Evolutionary conservation across 2,797 vertebrate species (phyloP).

Genomic region (Gastrophryne carolinensis): DNA sequence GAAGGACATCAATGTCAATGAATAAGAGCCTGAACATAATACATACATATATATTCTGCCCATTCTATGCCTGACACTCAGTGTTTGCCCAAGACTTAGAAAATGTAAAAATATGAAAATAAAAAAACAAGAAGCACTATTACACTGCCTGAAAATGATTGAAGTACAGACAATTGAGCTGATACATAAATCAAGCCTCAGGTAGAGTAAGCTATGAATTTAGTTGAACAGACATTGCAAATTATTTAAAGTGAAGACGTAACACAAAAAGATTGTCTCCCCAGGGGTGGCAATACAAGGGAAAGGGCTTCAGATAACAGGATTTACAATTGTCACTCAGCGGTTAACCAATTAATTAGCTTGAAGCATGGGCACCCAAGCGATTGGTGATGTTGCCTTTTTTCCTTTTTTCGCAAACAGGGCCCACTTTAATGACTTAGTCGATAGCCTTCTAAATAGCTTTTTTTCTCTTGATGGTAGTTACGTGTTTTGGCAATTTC

Average conservation of each 20-base stretch:
- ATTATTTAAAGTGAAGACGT: conserved; percentile 17
- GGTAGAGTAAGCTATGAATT: too few species aligned
- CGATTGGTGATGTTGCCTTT: conserved; percentile 12
- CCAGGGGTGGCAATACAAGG: not conserved
- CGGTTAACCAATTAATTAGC: conserved; percentile 52
- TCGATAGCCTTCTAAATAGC: conserved; percentile 19
- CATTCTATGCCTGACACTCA: too few species aligned
- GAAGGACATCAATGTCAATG: too few species aligned
- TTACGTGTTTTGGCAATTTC: conserved; percentile 24
- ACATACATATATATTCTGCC: too few species aligned
- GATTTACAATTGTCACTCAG: conserved; percentile 50
- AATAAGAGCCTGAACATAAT: too few species aligned
- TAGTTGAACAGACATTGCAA: not conserved
- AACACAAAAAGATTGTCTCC: not conserved
- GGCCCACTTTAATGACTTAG: conserved; percentile 16
- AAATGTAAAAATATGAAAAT: too few species aligned
- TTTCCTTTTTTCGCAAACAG: conserved; percentile 8
- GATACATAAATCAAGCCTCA: too few species aligned
- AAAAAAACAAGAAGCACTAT: too few species aligned
- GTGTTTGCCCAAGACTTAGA: too few species aligned
- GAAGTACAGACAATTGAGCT: too few species aligned
- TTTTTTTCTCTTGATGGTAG: conserved; percentile 19
- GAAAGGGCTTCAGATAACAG: conserved; percentile 48
- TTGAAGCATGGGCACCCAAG: conserved; percentile 7
- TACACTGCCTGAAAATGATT: too few species aligned